phyloP scores from a whole-genome alignment of 64 coral and sea anemone genomes.

The Stichodactyla helianthus region DNA sequence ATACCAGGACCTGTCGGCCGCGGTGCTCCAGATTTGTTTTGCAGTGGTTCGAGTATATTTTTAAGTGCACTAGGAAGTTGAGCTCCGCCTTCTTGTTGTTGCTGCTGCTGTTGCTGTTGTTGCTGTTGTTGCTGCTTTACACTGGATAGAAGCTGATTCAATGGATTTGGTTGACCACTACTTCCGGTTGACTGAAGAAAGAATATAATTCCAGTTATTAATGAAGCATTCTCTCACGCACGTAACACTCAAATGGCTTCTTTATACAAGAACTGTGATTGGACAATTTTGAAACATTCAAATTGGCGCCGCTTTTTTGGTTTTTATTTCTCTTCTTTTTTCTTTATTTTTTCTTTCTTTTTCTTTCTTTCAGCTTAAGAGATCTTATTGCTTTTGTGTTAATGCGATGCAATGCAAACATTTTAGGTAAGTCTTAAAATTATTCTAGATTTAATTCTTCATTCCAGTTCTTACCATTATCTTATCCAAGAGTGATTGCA shows the following conservation, averaged over 20 bases:
- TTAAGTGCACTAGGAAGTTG: constrained; percentile 46
- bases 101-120: constrained; percentile 21
- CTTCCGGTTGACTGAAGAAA: not conserved
- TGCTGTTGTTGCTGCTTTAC: constrained; percentile 23
- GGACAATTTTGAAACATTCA: too few relatives aligned
- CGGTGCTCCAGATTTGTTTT: constrained; percentile 59
- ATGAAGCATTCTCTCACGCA: not conserved
- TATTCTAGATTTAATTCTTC: not conserved
- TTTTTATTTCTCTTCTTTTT: too few relatives aligned
- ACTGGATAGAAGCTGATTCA: constrained; percentile 43
- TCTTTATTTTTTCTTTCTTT: too few relatives aligned
- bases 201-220: not conserved
- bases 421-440: not conserved
- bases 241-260: too few relatives aligned
- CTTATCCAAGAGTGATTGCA: constrained; percentile 74
- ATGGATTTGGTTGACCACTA: constrained; percentile 43
- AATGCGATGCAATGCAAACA: too few relatives aligned
- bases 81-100: constrained; percentile 24
- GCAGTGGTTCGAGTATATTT: constrained; percentile 70
- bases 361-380: too few relatives aligned
- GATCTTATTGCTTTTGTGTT: too few relatives aligned
- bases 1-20: constrained; percentile 43
- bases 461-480: constrained; percentile 57
- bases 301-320: too few relatives aligned
- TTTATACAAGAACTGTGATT: too few relatives aligned